Conservation (phyloP, 2,113 vertebrate genomes). For the Anseranas semipalmata region DNA sequence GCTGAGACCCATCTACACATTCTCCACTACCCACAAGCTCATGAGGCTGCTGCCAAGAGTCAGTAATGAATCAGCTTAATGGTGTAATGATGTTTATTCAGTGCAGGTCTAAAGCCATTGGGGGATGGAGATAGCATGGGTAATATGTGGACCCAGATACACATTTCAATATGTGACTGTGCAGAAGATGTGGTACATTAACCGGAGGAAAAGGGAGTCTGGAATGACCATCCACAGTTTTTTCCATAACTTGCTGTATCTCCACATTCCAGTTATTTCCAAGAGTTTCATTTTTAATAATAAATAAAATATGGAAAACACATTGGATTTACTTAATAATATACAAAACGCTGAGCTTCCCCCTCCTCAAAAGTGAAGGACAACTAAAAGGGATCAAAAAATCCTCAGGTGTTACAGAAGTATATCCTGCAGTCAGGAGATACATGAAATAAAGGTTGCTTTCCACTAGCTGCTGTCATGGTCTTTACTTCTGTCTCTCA, state of each 20-base stretch:
- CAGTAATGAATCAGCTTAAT: neutral
- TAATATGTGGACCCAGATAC: neutral
- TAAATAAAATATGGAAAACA: neutral
- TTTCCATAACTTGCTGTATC: neutral
- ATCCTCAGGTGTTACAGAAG: neutral
- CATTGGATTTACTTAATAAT: neutral
- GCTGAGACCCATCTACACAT: neutral
- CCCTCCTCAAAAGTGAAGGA: neutral
- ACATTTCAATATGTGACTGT: neutral
- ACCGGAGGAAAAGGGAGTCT: neutral
- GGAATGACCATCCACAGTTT: neutral
- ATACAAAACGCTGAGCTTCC: neutral
- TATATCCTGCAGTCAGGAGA: neutral
- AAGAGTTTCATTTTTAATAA: neutral
- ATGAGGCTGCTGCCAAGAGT: neutral
- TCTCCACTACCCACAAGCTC: neutral
- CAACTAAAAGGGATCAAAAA: neutral
- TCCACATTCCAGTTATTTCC: neutral
- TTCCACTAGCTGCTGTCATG: neutral
- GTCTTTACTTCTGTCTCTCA: neutral
- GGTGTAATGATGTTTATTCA: neutral
- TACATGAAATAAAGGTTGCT: neutral
- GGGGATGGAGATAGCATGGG: fast-evolving
- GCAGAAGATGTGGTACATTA: neutral
- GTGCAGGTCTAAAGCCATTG: neutral